phyloP scores from a whole-genome alignment of 2,888 invertebrate genomes.

The Linyphia triangularis region DNA sequence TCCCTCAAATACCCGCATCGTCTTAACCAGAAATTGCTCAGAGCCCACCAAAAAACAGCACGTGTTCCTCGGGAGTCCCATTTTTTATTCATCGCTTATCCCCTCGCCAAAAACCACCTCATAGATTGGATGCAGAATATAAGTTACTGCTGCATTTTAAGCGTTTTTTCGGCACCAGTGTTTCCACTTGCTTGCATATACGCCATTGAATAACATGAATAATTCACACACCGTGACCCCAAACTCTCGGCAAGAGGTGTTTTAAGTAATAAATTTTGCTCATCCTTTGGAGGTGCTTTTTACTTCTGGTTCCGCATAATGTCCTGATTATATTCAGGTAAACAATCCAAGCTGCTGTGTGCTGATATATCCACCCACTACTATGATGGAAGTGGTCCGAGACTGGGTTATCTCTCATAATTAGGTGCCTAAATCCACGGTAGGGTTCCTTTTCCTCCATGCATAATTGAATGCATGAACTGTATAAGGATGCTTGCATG shows the following conservation, averaged over 20 bases:
- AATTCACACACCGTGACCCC: constrained; percentile 31
- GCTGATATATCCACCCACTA: too few relatives aligned
- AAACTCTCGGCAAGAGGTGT: constrained; percentile 11
- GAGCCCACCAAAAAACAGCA: too few relatives aligned
- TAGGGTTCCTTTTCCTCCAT: too few relatives aligned
- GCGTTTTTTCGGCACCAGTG: background rate
- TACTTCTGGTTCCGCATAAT: background rate
- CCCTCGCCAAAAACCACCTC: background rate
- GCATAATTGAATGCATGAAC: too few relatives aligned
- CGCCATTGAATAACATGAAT: constrained; percentile 51
- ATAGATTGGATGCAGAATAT: constrained; percentile 26
- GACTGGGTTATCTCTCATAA: too few relatives aligned
- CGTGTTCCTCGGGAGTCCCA: background rate
- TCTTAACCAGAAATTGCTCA: too few relatives aligned
- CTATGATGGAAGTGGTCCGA: too few relatives aligned
- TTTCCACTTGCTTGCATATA: constrained; percentile 33
- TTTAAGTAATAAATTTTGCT: constrained; percentile 61
- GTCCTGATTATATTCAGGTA: background rate
- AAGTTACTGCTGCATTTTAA: constrained; percentile 34
- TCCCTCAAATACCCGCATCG: background rate
- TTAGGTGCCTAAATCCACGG: too few relatives aligned
- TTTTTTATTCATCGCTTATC: constrained; percentile 9
- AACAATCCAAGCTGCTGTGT: too few relatives aligned
- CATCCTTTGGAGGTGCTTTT: background rate
- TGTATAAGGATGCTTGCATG: too few relatives aligned